Conservation (phyloP, 2,888 invertebrate species). For the Amiota minor region DNA sequence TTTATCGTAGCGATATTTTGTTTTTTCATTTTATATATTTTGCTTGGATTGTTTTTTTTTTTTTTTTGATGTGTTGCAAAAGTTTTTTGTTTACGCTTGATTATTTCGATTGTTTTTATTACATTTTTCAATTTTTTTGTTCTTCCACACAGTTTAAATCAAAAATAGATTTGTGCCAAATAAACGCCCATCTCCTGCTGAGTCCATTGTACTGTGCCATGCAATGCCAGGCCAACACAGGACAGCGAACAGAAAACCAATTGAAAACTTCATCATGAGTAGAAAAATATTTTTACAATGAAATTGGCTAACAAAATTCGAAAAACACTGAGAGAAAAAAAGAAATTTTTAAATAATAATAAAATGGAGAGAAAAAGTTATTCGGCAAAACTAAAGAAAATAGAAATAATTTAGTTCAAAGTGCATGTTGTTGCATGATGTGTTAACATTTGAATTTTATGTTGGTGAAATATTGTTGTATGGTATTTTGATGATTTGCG, state of each 20-base stretch:
- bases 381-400: too few species aligned
- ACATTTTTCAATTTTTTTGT: background rate
- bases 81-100: conserved; percentile 15
- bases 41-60: background rate
- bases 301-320: conserved; percentile 62
- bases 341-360: conserved; percentile 32
- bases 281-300: conserved; percentile 65
- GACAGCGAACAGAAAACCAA: conserved; percentile 49
- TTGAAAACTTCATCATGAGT: conserved; percentile 67
- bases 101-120: background rate
- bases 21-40: conserved; percentile 5
- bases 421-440: too few species aligned
- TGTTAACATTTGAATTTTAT: too few species aligned
- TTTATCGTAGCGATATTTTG: background rate
- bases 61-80: conserved; percentile 12
- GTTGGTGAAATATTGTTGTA: too few species aligned
- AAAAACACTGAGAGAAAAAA: conserved; percentile 49
- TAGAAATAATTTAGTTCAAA: too few species aligned
- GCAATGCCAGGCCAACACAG: background rate
- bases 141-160: conserved; percentile 3
- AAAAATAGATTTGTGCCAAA: conserved; percentile 22
- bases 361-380: conserved; percentile 2
- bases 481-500: too few species aligned
- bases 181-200: background rate
- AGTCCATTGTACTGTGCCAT: background rate